These are phyloP conservation scores for Elephas maximus DNA, from an alignment of 2,113 vertebrate genomes.

Conservation along the genomic window DNA sequence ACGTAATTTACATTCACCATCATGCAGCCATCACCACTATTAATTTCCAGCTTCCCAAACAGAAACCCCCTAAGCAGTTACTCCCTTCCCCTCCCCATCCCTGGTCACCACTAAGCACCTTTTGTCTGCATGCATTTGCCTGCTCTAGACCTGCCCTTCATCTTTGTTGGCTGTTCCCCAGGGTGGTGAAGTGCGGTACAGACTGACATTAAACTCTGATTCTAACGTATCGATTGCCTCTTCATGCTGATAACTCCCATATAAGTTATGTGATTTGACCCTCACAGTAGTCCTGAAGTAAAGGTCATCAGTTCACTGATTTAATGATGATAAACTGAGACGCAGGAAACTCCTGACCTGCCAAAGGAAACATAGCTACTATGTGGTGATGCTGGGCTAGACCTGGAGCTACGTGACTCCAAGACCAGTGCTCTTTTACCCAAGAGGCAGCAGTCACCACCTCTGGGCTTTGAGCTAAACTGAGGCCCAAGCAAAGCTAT, in stretches of 20 bases:
- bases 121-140: too few species aligned
- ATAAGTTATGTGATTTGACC: neutral
- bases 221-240: rapidly evolving
- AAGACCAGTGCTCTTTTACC: neutral
- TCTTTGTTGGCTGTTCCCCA: rapidly evolving
- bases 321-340: neutral
- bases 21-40: too few species aligned
- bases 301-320: too few species aligned
- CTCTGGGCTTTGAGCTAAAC: neutral
- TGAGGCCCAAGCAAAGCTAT: neutral
- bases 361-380: neutral
- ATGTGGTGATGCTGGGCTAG: neutral
- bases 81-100: too few species aligned
- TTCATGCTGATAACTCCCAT: neutral
- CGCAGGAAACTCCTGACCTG: neutral
- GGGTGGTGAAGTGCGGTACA: too few species aligned
- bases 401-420: neutral
- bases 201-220: rapidly evolving
- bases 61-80: too few species aligned
- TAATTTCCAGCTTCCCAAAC: too few species aligned
- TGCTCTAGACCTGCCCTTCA: neutral
- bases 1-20: too few species aligned
- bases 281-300: neutral
- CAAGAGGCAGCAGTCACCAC: neutral
- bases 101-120: too few species aligned